Conservation (phyloP, 2,888 invertebrate genomes). For the Melieria omissa region DNA sequence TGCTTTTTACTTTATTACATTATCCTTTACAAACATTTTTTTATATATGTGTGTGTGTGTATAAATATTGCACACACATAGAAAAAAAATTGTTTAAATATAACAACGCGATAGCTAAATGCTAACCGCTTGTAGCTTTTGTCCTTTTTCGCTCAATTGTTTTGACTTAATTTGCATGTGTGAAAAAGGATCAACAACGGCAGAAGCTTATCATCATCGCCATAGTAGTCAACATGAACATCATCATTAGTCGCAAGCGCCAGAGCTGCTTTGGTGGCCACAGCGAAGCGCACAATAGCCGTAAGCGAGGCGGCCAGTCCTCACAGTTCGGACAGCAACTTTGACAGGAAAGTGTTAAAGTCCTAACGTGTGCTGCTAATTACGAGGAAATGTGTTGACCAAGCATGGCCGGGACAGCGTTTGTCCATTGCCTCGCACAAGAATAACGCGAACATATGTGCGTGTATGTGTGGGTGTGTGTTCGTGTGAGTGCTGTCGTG, state of each 20-base stretch:
- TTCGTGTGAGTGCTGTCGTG: slow-evolving; percentile 39
- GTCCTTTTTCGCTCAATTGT: slow-evolving; percentile 48
- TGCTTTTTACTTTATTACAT: slow-evolving; percentile 49
- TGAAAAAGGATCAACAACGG: background rate
- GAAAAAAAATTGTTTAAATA: slow-evolving; percentile 25
- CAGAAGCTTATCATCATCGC: too few species aligned
- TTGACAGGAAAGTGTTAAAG: too few species aligned
- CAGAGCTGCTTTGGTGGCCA: background rate
- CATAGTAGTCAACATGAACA: slow-evolving; percentile 1
- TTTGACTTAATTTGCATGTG: slow-evolving; percentile 58
- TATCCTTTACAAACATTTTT: slow-evolving; percentile 45
- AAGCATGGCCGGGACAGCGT: slow-evolving; percentile 30
- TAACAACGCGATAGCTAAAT: too few species aligned
- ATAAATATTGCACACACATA: slow-evolving; percentile 28
- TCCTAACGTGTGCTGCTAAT: slow-evolving; percentile 48
- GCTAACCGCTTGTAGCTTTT: slow-evolving; percentile 10
- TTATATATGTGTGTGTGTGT: background rate
- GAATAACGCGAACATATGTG: background rate
- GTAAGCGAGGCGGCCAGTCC: too few species aligned
- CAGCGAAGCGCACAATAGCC: too few species aligned
- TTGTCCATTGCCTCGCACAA: background rate
- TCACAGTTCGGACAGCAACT: too few species aligned
- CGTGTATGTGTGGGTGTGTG: slow-evolving; percentile 14
- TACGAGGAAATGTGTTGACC: slow-evolving; percentile 44
- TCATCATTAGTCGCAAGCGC: background rate